Percentiles rank a stretch among this genome's conserved stretches.
Evolutionary conservation across 2,888 invertebrate genomes (phyloP).

Genomic region (Dolichomitus sp.): DNA sequence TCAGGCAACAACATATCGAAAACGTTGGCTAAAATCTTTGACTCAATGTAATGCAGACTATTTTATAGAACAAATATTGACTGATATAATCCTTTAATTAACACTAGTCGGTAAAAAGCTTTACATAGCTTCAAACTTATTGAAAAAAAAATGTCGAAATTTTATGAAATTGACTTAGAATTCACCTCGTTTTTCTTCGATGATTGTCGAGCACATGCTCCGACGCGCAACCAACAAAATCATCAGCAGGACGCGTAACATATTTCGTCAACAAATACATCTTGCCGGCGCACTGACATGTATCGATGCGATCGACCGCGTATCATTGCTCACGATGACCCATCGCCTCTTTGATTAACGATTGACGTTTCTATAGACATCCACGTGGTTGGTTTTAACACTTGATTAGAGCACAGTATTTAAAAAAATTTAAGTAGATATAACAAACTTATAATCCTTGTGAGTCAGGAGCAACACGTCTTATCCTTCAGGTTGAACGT

Average conservation of each 20-base stretch:
- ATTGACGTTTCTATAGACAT: background rate
- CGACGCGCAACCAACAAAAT: constrained; percentile 54
- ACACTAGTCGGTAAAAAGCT: background rate
- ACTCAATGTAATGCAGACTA: background rate
- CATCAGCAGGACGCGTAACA: constrained; percentile 67
- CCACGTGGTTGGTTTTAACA: constrained; percentile 2
- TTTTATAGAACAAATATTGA: background rate
- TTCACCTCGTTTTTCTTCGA: constrained; percentile 65
- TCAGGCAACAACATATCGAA: too few relatives aligned
- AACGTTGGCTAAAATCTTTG: background rate
- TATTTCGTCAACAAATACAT: constrained; percentile 65
- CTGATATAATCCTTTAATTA: background rate
- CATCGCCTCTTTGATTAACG: background rate
- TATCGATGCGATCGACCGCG: constrained; percentile 32
- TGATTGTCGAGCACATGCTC: constrained; percentile 51
- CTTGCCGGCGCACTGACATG: constrained; percentile 44
- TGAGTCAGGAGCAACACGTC: constrained; percentile 8
- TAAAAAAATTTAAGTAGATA: background rate
- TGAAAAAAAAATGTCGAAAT: background rate
- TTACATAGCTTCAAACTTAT: background rate
- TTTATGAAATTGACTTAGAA: background rate
- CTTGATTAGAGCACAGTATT: background rate
- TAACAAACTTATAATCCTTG: background rate
- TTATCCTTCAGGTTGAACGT: constrained; percentile 64
- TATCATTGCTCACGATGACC: constrained; percentile 54